phyloP scores from a whole-genome alignment of 2,888 invertebrate genomes.

The Tetrapedia diversipes region DNA sequence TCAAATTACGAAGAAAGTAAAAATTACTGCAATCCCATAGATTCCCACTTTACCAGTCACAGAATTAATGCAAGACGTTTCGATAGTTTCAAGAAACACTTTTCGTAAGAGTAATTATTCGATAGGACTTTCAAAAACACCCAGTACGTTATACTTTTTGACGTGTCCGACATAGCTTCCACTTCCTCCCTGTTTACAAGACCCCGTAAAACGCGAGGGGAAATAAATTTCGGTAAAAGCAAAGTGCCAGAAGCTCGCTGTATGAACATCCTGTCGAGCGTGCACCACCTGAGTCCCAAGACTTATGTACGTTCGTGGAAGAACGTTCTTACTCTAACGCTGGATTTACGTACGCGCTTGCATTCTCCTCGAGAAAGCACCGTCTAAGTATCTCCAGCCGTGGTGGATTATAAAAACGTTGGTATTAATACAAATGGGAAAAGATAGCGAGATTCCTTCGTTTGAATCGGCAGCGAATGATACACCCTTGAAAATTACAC shows the following conservation, averaged over 20 bases:
- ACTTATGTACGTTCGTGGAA: conserved; percentile 62
- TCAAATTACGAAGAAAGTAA: too few relatives aligned
- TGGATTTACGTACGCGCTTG: conserved; percentile 60
- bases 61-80: too few relatives aligned
- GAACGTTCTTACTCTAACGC: conserved; percentile 41
- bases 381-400: neutral
- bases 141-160: conserved; percentile 10
- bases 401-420: conserved; percentile 21
- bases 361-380: conserved; percentile 29
- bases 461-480: too few relatives aligned
- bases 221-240: conserved; percentile 77
- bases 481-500: too few relatives aligned
- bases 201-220: conserved; percentile 46
- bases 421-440: conserved; percentile 8
- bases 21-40: too few relatives aligned
- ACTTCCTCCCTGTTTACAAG: conserved; percentile 23
- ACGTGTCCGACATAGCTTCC: conserved; percentile 17
- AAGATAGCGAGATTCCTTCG: neutral
- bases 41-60: too few relatives aligned
- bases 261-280: conserved; percentile 71
- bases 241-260: conserved; percentile 71
- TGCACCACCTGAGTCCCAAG: conserved; percentile 76
- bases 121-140: neutral
- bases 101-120: too few relatives aligned
- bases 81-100: too few relatives aligned